Conservation (phyloP, 2,888 invertebrate species). For the Yponomeuta malinellus region DNA sequence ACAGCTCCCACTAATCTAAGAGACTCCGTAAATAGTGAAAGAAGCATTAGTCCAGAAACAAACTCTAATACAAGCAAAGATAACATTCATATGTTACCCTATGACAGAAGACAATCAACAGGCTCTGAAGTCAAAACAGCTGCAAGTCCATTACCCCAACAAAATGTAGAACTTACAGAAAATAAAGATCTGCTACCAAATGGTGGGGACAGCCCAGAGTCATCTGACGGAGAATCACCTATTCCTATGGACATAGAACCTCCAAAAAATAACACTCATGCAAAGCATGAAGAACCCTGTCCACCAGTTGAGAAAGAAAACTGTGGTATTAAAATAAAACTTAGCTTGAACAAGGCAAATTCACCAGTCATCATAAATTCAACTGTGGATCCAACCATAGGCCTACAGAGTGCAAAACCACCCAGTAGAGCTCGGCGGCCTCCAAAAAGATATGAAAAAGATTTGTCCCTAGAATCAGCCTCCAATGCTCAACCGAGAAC, state of each 20-base stretch:
- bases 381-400: slow-evolving; percentile 66
- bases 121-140: slow-evolving; percentile 37
- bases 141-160: slow-evolving; percentile 36
- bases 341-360: slow-evolving; percentile 66
- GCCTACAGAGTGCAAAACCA: slow-evolving; percentile 56
- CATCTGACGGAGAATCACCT: slow-evolving; percentile 53
- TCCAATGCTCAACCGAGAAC: slow-evolving; percentile 34
- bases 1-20: slow-evolving; percentile 30
- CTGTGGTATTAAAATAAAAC: slow-evolving; percentile 64
- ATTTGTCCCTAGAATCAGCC: slow-evolving; percentile 28
- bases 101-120: slow-evolving; percentile 46
- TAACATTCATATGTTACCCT: slow-evolving; percentile 27
- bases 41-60: slow-evolving; percentile 44
- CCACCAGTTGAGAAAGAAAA: slow-evolving; percentile 46
- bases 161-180: slow-evolving; percentile 30
- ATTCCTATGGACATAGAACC: slow-evolving; percentile 35
- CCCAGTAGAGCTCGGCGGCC: slow-evolving; percentile 56
- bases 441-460: slow-evolving; percentile 63
- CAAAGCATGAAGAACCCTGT: slow-evolving; percentile 34
- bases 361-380: slow-evolving; percentile 70
- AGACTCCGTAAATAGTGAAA: slow-evolving; percentile 46
- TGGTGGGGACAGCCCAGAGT: slow-evolving; percentile 54
- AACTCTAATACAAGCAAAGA: slow-evolving; percentile 43
- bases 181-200: slow-evolving; percentile 36
- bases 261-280: slow-evolving; percentile 17